Base-by-base conservation (phyloP, 1,140 invertebrate species). In the Drosophila lowei region DNA sequence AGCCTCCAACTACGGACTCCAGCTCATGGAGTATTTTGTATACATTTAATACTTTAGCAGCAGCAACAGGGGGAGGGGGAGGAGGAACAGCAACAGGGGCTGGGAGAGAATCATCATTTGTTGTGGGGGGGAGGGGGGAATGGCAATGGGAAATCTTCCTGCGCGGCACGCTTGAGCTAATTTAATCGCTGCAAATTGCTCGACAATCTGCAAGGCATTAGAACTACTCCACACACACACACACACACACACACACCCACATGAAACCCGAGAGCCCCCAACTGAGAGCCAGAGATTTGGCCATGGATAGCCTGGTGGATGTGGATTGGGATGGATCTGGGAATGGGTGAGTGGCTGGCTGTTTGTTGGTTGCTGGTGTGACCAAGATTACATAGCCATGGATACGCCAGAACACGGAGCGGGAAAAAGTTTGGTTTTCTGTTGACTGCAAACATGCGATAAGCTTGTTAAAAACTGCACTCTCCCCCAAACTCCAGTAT, bases 151-250 rank as follows among this genome's bases (percentile, higher is more conserved):
- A 38, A 13, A 13, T 38, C 83, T 80, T 71, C 63, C 70, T 81
- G 46, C 48, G 64, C 58, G 73, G 73, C 73, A 86, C 86, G 83
- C 81, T 90, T 88, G 65, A 83, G 89, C 85, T 90, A 89, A 90
- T 90, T 90, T 90, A 90, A 90, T 90, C 89, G 84, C 77, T 72
- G 85, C 90, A 90, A 90, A 90, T 90, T 90, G 90, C 83, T 81
- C 74, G 72, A 85, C 90, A 90, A 90, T 90, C 90, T 90, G 79
- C 73, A 55, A 68, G 70, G 83, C 72, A 84, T 84, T 83, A 84
- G 63, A 76, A 62, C 54, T 66, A 50, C 65, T 63, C 65, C 71
- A 64, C 75, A 38, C 34, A 13, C 34, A 38, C 34, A 38, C 34
- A 38, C 11, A 3, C 30, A 38, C 34, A 81, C 78, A 88, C 21